phyloP scores from a whole-genome alignment of 30 jellyfish, hydroid and myxozoan species.

The Rhopilema esculentum region DNA sequence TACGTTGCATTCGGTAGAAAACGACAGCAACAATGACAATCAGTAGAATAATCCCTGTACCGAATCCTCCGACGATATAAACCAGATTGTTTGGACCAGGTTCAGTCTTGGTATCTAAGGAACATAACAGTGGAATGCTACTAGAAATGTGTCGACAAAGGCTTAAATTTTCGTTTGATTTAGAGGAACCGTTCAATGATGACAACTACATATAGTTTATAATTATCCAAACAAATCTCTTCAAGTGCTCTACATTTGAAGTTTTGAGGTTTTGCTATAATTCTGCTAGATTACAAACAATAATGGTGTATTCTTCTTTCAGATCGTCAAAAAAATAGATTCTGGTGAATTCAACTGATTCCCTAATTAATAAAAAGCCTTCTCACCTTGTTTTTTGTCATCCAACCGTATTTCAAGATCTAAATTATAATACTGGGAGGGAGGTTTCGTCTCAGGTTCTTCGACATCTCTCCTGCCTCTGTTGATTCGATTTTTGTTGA shows the following conservation, averaged over 20 bases:
- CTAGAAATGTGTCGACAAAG: neutral
- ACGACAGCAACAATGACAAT: constrained; percentile 17
- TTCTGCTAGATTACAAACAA: too few relatives aligned
- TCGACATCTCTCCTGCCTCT: constrained; percentile 1
- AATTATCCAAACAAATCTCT: too few relatives aligned
- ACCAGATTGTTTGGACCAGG: constrained; percentile 4
- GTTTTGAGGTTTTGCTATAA: too few relatives aligned
- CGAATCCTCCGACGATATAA: constrained; percentile 9
- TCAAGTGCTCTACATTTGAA: too few relatives aligned
- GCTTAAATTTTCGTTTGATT: neutral
- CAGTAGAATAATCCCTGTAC: constrained; percentile 18
- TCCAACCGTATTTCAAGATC: constrained; percentile 18
- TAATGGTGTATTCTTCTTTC: too few relatives aligned
- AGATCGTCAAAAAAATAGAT: too few relatives aligned
- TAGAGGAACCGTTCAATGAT: too few relatives aligned
- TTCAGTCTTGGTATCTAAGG: neutral
- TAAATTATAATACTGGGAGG: constrained; percentile 28
- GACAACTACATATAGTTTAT: too few relatives aligned
- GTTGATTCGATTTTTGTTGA: neutral
- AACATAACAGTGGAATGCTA: neutral
- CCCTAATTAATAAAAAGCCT: neutral
- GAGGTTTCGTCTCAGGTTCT: constrained; percentile 6
- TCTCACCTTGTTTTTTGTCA: neutral
- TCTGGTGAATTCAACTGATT: too few relatives aligned
- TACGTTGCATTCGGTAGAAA: constrained; percentile 21